Conservation (phyloP, 2,113 vertebrate species). For the Lagopus leucura region DNA sequence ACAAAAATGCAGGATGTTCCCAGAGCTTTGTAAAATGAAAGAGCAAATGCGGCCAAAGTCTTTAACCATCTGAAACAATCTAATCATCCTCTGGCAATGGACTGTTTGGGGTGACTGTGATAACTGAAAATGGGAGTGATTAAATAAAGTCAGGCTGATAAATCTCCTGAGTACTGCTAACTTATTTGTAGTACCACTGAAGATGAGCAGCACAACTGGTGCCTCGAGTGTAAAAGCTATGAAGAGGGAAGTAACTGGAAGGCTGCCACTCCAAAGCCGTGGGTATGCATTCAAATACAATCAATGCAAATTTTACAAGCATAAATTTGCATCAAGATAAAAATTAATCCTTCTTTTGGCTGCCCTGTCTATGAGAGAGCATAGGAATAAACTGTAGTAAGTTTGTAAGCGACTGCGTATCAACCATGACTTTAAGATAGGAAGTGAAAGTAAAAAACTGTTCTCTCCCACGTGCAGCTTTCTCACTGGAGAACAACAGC, state of each 20-base stretch:
- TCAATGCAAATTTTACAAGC: conserved; percentile 48
- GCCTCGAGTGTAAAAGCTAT: conserved; percentile 12
- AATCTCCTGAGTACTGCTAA: not conserved
- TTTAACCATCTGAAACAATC: conserved; percentile 26
- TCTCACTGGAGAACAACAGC: not conserved
- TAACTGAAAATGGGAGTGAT: conserved; percentile 25
- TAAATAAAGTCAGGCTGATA: conserved; percentile 11
- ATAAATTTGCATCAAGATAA: not conserved
- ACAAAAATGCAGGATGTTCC: not conserved
- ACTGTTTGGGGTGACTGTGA: not conserved
- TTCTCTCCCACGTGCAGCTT: not conserved
- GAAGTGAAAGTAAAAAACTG: not conserved
- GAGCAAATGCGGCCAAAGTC: not conserved
- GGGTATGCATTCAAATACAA: not conserved
- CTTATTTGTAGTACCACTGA: not conserved
- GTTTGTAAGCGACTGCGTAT: not conserved
- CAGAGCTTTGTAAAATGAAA: not conserved
- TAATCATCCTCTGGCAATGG: conserved; percentile 18
- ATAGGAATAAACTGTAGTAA: not conserved
- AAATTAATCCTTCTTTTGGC: not conserved
- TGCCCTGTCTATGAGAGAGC: not conserved
- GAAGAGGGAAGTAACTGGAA: conserved; percentile 6
- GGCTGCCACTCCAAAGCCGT: conserved; percentile 4
- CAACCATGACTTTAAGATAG: not conserved
- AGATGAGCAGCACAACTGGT: conserved; percentile 6